A percentile compares a stretch with the other conserved stretches of the same genome.
Conservation (phyloP, 2,797 vertebrate species). For the Ispidina lecontei region DNA sequence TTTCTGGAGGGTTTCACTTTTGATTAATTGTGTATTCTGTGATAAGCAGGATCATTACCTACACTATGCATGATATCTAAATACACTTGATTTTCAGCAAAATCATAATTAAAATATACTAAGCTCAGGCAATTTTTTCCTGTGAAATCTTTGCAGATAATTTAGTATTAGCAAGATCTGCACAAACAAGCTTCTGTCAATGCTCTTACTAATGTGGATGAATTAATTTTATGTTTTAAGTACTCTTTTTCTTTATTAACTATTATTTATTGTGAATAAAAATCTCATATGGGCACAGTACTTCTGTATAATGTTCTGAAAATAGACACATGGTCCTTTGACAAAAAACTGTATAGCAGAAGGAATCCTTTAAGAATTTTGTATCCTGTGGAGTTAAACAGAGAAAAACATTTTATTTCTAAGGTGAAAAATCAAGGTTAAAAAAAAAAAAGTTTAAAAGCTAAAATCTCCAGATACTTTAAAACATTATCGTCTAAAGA, state of each 20-base stretch:
- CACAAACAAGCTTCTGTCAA: background rate
- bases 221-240: background rate
- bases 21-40: background rate
- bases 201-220: background rate
- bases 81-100: background rate
- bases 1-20: background rate
- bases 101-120: background rate
- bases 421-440: background rate
- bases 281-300: background rate
- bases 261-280: background rate
- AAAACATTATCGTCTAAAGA: background rate
- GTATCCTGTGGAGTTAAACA: background rate
- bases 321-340: background rate
- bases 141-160: background rate
- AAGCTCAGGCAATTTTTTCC: background rate
- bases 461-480: background rate
- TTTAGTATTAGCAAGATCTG: background rate
- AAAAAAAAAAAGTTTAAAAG: background rate
- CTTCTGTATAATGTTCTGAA: background rate
- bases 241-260: background rate
- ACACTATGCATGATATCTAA: background rate
- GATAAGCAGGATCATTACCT: background rate
- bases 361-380: background rate
- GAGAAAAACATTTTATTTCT: background rate
- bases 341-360: background rate